Percentiles rank a stretch among this genome's conserved stretches.
These are phyloP conservation scores for Cosmia pyralina DNA, from an alignment of 2,888 invertebrate species.

Conservation along the genomic window DNA sequence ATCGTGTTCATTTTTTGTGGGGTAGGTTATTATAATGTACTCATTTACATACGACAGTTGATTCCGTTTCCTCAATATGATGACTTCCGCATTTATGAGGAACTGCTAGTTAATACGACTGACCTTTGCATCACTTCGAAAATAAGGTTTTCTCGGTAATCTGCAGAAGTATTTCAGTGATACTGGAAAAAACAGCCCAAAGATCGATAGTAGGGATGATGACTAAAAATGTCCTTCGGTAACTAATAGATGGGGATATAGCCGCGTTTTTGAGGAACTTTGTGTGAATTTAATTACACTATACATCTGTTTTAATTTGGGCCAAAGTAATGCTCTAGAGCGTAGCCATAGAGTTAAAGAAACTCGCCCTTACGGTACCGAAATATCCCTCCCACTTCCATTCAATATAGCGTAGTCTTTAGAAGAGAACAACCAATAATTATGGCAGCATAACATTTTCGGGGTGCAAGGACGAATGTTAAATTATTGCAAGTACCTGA, in stretches of 20 bases:
- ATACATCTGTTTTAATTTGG: too few relatives aligned
- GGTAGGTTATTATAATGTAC: conserved; percentile 23
- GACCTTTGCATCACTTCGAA: conserved; percentile 33
- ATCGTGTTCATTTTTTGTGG: conserved; percentile 24
- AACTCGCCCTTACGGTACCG: too few relatives aligned
- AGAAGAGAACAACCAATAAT: neutral
- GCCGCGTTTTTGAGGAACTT: too few relatives aligned
- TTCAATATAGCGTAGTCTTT: neutral
- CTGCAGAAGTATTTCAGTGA: neutral
- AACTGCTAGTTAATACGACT: conserved; percentile 24
- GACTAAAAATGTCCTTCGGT: too few relatives aligned
- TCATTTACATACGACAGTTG: conserved; percentile 35
- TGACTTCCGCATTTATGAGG: conserved; percentile 46
- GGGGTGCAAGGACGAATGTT: neutral
- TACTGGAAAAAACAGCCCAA: neutral
- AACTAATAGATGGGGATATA: too few relatives aligned
- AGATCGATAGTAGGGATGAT: neutral
- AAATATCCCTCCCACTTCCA: neutral
- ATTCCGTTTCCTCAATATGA: conserved; percentile 44
- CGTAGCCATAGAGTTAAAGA: too few relatives aligned
- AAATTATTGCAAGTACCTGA: neutral
- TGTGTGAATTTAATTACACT: too few relatives aligned
- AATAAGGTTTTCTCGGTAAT: neutral
- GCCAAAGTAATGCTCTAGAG: too few relatives aligned
- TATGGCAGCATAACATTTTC: neutral